A percentile compares a stretch with the other conserved stretches of the same genome.
Evolutionary conservation across 1,140 invertebrate species (phyloP).

Genomic region (Drosophila repleta): DNA sequence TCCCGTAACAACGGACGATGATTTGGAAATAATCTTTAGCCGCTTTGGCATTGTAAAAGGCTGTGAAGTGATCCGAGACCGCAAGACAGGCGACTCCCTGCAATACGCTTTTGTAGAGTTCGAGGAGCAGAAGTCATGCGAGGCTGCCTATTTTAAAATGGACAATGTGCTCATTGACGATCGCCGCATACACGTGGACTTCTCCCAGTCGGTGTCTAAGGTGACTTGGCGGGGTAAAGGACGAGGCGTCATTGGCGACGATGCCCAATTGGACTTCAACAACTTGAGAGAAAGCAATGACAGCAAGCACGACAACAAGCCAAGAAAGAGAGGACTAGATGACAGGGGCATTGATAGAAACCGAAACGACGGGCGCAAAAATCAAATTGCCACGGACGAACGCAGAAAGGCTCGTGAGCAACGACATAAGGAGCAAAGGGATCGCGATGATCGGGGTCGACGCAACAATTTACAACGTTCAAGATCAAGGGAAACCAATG

Average conservation of each 20-base stretch:
- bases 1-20: slow-evolving; percentile 98
- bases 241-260: slow-evolving; percentile 85
- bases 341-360: slow-evolving; percentile 3
- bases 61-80: slow-evolving; percentile 99
- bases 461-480: slow-evolving; percentile 17
- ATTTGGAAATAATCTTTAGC: slow-evolving; percentile 99
- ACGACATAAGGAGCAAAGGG: slow-evolving; percentile 53
- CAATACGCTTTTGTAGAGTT: slow-evolving; percentile 99
- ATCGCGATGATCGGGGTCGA: slow-evolving; percentile 19
- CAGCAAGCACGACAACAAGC: slow-evolving; percentile 9
- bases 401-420: slow-evolving; percentile 58
- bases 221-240: slow-evolving; percentile 95
- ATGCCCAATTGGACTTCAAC: slow-evolving; percentile 67
- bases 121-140: slow-evolving; percentile 96
- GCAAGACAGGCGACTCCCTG: slow-evolving; percentile 96
- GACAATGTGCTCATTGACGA: slow-evolving; percentile 99
- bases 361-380: slow-evolving; percentile 30
- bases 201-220: slow-evolving; percentile 99
- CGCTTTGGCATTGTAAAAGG: slow-evolving; percentile 97
- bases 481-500: slow-evolving; percentile 32
- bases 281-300: slow-evolving; percentile 58
- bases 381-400: slow-evolving; percentile 41
- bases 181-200: slow-evolving; percentile 99
- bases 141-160: slow-evolving; percentile 99
- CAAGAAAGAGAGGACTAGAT: slow-evolving; percentile 5